Percentiles rank a stretch among this genome's conserved stretches.
phyloP scores from a whole-genome alignment of 2,888 invertebrate species.

The Acrobasis consociella region DNA sequence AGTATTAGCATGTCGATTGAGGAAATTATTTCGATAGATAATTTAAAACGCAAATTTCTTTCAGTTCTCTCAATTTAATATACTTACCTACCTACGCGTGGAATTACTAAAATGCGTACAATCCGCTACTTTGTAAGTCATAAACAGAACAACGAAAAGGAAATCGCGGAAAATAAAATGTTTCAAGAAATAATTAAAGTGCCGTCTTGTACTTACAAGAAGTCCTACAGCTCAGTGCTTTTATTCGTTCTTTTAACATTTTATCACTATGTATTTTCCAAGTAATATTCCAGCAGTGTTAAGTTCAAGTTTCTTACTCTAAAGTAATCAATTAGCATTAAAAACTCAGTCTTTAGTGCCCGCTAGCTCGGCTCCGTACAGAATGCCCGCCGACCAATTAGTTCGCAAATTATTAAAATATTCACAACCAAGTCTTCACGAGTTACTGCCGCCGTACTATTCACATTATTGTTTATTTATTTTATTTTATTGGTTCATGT shows the following conservation, averaged over 20 bases:
- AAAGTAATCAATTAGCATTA: conserved; percentile 3
- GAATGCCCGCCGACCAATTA: neutral
- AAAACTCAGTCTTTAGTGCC: neutral
- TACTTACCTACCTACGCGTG: too few relatives aligned
- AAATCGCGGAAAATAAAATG: neutral
- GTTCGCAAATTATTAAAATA: neutral
- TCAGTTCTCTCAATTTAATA: too few relatives aligned
- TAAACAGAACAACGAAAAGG: neutral
- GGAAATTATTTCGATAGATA: too few relatives aligned
- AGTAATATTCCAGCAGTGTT: neutral
- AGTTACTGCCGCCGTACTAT: neutral
- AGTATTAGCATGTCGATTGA: too few relatives aligned
- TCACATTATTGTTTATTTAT: neutral
- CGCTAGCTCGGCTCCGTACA: neutral
- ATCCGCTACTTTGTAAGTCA: neutral
- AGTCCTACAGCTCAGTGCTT: neutral
- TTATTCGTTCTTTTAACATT: neutral
- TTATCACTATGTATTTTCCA: neutral
- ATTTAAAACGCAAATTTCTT: too few relatives aligned
- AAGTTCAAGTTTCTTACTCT: neutral
- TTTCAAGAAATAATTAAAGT: neutral
- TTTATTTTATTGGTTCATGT: too few relatives aligned
- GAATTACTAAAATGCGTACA: neutral
- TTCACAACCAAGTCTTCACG: neutral
- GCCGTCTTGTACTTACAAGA: neutral